Evolutionary conservation across 2,797 vertebrate species (phyloP).

Genomic region (Mormyrops attenuatus): DNA sequence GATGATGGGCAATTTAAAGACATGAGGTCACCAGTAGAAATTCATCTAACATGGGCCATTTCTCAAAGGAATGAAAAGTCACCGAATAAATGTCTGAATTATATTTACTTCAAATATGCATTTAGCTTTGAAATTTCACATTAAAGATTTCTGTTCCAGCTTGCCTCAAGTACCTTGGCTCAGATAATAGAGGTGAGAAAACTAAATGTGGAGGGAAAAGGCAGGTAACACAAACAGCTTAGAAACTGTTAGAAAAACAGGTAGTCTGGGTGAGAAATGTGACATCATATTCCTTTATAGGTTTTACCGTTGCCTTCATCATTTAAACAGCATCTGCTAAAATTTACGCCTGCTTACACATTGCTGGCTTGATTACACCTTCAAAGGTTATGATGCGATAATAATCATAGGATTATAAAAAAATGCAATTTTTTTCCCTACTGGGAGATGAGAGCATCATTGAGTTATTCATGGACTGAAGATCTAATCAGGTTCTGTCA

Average conservation of each 20-base stretch:
- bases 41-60: neutral
- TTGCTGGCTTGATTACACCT: neutral
- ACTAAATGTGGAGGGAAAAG: neutral
- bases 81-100: neutral
- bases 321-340: neutral
- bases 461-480: neutral
- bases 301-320: neutral
- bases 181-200: neutral
- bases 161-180: neutral
- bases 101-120: neutral
- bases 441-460: neutral
- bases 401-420: neutral
- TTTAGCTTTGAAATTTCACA: neutral
- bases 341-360: conserved; percentile 1
- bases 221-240: neutral
- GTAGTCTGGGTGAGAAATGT: neutral
- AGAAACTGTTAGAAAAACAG: neutral
- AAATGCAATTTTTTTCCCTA: neutral
- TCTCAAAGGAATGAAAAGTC: neutral
- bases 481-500: neutral
- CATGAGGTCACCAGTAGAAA: neutral
- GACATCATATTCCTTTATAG: neutral
- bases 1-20: neutral
- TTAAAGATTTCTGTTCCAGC: neutral
- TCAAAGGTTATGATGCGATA: neutral